Conservation (phyloP, 2,888 invertebrate species). For the Microplitis manilae region DNA sequence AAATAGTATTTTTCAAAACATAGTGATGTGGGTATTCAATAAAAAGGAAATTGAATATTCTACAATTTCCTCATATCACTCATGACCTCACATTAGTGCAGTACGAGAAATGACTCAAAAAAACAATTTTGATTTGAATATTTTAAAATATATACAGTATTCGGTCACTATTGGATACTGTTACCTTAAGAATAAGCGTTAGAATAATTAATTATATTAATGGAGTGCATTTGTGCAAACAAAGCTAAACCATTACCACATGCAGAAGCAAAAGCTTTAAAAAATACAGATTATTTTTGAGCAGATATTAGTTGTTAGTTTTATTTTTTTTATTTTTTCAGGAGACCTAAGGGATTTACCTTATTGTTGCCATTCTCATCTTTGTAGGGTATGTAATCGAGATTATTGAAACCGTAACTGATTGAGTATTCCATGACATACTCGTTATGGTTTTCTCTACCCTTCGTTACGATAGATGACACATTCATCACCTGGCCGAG, state of each 20-base stretch:
- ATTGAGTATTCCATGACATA: constrained; percentile 95
- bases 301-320: neutral
- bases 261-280: too few species aligned
- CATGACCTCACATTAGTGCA: neutral
- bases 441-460: constrained; percentile 90
- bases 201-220: too few species aligned
- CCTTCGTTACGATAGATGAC: constrained; percentile 90
- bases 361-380: constrained; percentile 90
- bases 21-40: too few species aligned
- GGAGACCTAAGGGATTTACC: constrained; percentile 76
- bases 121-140: too few species aligned
- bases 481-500: constrained; percentile 90
- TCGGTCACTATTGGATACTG: too few species aligned
- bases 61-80: neutral
- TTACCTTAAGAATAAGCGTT: too few species aligned
- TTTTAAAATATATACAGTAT: too few species aligned
- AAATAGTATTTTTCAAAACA: too few species aligned
- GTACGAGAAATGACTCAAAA: too few species aligned
- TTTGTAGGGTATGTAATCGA: constrained; percentile 91
- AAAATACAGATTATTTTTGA: neutral
- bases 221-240: too few species aligned
- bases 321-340: neutral
- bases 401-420: constrained; percentile 92
- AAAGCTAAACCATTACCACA: too few species aligned
- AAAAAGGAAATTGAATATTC: too few species aligned